These are phyloP conservation scores for Anoncus sp. DNA, from an alignment of 2,888 invertebrate genomes.

Conservation along the genomic window DNA sequence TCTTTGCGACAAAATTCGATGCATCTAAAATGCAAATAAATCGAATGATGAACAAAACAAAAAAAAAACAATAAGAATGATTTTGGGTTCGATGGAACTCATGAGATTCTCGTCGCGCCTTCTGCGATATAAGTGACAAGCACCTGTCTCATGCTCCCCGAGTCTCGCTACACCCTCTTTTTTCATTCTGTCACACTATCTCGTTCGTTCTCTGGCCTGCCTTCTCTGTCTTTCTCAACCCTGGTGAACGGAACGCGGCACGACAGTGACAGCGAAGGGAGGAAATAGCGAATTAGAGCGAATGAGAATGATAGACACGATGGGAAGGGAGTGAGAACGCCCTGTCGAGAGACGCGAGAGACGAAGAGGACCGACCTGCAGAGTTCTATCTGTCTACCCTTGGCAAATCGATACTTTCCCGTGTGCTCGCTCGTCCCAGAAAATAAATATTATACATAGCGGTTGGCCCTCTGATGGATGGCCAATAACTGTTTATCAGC, in stretches of 20 bases:
- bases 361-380: constrained; percentile 26
- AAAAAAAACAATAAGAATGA: constrained; percentile 12
- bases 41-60: background rate
- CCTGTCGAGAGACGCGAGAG: constrained; percentile 20
- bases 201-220: constrained; percentile 36
- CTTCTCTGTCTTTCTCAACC: constrained; percentile 40
- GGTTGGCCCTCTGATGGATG: constrained; percentile 14
- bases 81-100: constrained; percentile 5
- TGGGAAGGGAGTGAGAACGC: constrained; percentile 29
- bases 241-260: constrained; percentile 51
- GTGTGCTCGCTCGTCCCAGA: constrained; percentile 16
- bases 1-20: background rate
- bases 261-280: constrained; percentile 69
- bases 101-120: background rate
- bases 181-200: constrained; percentile 60
- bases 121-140: constrained; percentile 38
- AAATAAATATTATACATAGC: constrained; percentile 28
- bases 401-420: constrained; percentile 77
- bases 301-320: constrained; percentile 73
- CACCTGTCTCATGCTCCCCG: constrained; percentile 59
- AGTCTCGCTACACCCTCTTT: constrained; percentile 51
- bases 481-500: constrained; percentile 18
- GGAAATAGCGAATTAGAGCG: constrained; percentile 76
- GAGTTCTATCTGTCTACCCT: constrained; percentile 19
- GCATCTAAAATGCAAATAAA: background rate